phyloP scores from a whole-genome alignment of 2,113 vertebrate species.

The Callopanchax toddi region DNA sequence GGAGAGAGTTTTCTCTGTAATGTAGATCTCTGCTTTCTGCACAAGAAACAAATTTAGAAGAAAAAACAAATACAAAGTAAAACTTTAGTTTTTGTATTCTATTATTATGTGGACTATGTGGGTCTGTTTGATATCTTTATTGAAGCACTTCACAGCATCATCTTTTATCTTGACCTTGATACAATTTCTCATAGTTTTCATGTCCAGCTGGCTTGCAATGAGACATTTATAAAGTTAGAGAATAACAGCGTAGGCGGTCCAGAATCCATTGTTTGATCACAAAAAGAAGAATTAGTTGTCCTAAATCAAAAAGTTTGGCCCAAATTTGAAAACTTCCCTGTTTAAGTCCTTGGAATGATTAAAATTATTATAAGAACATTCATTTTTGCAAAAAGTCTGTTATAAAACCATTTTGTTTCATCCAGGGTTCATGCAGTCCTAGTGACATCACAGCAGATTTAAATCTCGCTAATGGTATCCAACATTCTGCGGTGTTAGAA shows the following conservation, averaged over 20 bases:
- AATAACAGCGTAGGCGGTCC: conserved; percentile 42
- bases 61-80: not conserved
- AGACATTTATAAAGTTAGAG: conserved; percentile 15
- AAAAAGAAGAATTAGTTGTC: no score
- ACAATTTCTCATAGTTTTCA: conserved; percentile 14
- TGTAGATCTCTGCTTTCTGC: conserved; percentile 1
- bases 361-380: no score
- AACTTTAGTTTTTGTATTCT: conserved; percentile 12
- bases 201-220: conserved; percentile 33
- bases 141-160: not conserved
- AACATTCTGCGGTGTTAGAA: conserved; percentile 9
- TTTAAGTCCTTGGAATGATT: no score
- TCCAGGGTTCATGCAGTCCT: conserved; percentile 49
- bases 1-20: conserved; percentile 15
- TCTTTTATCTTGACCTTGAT: conserved; percentile 25
- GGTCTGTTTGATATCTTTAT: conserved; percentile 10
- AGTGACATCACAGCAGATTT: conserved; percentile 37
- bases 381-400: no score
- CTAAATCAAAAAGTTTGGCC: not conserved
- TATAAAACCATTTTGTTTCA: conserved; percentile 3
- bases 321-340: not conserved
- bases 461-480: conserved; percentile 6
- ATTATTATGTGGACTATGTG: conserved; percentile 20
- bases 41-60: conserved; percentile 1
- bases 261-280: not conserved